Evolutionary conservation across 1,140 invertebrate species (phyloP), one percentile per base, ranked within the genome.

Genomic region (Rhopalosiphum padi): DNA sequence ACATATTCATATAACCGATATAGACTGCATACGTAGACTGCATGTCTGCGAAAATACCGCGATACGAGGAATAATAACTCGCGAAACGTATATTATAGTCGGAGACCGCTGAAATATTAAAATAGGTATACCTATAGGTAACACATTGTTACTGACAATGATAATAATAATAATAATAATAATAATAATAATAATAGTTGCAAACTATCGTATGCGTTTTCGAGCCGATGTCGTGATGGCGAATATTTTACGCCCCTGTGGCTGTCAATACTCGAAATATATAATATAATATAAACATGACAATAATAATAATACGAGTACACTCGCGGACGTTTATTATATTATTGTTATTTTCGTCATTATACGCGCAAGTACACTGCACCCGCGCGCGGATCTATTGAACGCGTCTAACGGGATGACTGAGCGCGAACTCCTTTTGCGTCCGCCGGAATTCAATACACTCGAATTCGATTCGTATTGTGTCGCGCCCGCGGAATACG

Each of bases 361-460:
- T 30, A 82, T 15, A 11, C 3, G n/a, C 35, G 18, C 77, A 82
- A n/a, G 37, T 41, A 77, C 60, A 77, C 60, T n/a, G 60, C 60
- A 77, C 60, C 60, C 60, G 60, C 60, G 60, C 60, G 60, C 18
- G 11, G 41, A 85, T 85, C 37, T 85, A 85, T 85, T 83, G 15
- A 77, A 43, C 83, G 23, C 23, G 23, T 25, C 23, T 85, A 41
- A 93, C 92, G 92, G 25, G 35, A 82, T 85, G 83, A 93, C 53
- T 35, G 91, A 53, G 77, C 92, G 18, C 41, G 43, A 92, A 82
- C 30, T 53, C 48, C 41, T 41, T 9, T 18, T 41, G n/a, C 18
- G n/a, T 46, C 30, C 2, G 82, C 22, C 18, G 60, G 60, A 77
- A n/a, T 91, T 43, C 41, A 68, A 23, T 35, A 22, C 37, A 43